A percentile compares a stretch with the other conserved stretches of the same genome.
Evolutionary conservation across 2,888 invertebrate genomes (phyloP).

Genomic region (Trissolcus brochymenae): DNA sequence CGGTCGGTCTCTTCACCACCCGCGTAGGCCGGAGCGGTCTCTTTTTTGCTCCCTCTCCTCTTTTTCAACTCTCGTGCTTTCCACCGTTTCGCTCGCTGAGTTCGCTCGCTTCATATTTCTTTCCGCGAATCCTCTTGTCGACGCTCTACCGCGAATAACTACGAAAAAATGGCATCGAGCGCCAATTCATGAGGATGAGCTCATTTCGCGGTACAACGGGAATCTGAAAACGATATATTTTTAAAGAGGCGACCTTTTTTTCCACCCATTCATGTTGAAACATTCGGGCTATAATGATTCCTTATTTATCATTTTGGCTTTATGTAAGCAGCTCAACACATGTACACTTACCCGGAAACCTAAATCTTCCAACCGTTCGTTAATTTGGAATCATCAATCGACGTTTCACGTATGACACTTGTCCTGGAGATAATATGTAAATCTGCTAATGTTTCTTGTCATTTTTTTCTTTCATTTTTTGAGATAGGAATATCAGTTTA

Average conservation of each 20-base stretch:
- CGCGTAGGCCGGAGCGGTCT: slow-evolving; percentile 37
- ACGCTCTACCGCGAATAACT: slow-evolving; percentile 22
- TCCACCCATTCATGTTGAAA: background rate
- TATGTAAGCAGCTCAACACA: slow-evolving; percentile 4
- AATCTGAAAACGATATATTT: slow-evolving; percentile 18
- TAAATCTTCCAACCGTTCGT: slow-evolving; percentile 15
- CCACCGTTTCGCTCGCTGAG: slow-evolving; percentile 11
- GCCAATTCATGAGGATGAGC: slow-evolving; percentile 20
- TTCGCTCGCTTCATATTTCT: slow-evolving; percentile 33
- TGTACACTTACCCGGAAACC: slow-evolving; percentile 10
- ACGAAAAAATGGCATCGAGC: slow-evolving; percentile 27
- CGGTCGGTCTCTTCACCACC: slow-evolving; percentile 31
- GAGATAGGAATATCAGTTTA: too few relatives aligned
- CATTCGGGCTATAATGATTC: slow-evolving; percentile 26
- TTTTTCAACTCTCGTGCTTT: slow-evolving; percentile 7
- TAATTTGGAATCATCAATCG: slow-evolving; percentile 28
- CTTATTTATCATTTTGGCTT: slow-evolving; percentile 22
- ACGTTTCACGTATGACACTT: slow-evolving; percentile 3
- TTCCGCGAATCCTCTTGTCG: slow-evolving; percentile 34
- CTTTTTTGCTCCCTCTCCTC: slow-evolving; percentile 21
- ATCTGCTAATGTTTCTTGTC: too few relatives aligned
- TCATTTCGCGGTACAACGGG: slow-evolving; percentile 5
- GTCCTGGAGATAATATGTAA: too few relatives aligned
- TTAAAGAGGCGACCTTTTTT: background rate
- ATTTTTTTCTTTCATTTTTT: too few relatives aligned